Conservation (phyloP, 2,797 vertebrate genomes). For the Natrix natrix region DNA sequence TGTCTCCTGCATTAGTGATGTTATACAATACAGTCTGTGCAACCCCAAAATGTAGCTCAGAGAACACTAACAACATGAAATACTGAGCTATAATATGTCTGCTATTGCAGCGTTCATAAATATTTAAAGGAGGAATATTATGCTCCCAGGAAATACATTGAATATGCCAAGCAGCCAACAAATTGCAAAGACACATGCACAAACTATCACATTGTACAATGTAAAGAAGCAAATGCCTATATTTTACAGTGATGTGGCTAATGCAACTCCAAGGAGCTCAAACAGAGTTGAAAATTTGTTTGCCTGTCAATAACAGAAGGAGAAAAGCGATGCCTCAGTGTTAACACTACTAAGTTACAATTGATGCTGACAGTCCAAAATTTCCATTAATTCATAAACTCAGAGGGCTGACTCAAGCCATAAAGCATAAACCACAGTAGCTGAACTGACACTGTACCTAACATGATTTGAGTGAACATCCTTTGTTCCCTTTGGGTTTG, state of each 20-base stretch:
- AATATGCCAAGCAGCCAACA: not conserved
- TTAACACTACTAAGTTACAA: not conserved
- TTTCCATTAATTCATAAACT: not conserved
- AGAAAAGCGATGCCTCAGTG: too few species aligned
- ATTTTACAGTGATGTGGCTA: not conserved
- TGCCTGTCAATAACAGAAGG: not conserved
- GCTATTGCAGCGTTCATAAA: slow-evolving; percentile 16
- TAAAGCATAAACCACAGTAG: not conserved
- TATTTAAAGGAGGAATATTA: not conserved
- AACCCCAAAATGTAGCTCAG: not conserved
- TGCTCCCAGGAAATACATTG: slow-evolving; percentile 13
- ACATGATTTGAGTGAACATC: not conserved
- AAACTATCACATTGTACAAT: not conserved
- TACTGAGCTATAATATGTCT: not conserved
- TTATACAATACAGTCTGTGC: not conserved
- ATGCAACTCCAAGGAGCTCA: not conserved
- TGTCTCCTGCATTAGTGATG: not conserved
- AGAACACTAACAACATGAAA: not conserved
- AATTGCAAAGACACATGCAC: slow-evolving; percentile 19
- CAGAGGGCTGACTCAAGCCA: not conserved
- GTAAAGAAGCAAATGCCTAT: not conserved
- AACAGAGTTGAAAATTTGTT: not conserved
- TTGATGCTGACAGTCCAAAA: not conserved
- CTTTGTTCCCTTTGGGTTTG: not conserved
- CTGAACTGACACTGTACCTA: not conserved